Percentiles rank a stretch among this genome's conserved stretches.
Conservation (phyloP, 2,888 invertebrate species). For the Camptogramma bilineatum region DNA sequence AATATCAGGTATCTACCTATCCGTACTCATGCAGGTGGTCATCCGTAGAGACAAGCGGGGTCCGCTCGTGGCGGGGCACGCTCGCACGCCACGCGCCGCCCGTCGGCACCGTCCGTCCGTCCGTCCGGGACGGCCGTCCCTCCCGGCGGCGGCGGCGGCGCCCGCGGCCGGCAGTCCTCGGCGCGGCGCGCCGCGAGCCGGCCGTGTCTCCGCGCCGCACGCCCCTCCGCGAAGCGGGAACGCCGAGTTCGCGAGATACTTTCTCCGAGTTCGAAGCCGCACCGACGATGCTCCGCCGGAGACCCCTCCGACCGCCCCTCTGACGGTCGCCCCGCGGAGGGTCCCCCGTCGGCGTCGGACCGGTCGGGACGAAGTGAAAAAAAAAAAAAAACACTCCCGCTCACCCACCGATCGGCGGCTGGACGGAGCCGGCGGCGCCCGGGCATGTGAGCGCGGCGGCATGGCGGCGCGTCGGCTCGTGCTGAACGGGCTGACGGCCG, state of each 20-base stretch:
- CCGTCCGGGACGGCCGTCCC: background rate
- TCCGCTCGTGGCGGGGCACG: too few relatives aligned
- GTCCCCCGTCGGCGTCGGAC: background rate
- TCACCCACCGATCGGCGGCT: too few relatives aligned
- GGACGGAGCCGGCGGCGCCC: background rate
- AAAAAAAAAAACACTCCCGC: too few relatives aligned
- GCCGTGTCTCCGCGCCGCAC: slow-evolving; percentile 6
- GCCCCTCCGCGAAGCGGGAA: background rate
- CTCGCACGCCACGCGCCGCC: background rate
- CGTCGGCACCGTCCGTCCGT: too few relatives aligned
- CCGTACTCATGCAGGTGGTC: too few relatives aligned
- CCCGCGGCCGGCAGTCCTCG: background rate
- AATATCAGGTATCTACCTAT: too few relatives aligned
- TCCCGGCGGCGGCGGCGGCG: background rate
- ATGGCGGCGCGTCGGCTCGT: slow-evolving; percentile 67
- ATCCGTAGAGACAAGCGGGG: too few relatives aligned
- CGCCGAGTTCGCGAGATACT: background rate
- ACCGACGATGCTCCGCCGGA: too few relatives aligned
- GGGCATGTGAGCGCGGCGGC: slow-evolving; percentile 38
- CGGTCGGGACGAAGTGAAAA: too few relatives aligned
- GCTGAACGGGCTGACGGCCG: slow-evolving; percentile 78
- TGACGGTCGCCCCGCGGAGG: background rate
- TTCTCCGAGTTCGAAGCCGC: background rate
- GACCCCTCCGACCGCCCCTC: too few relatives aligned
- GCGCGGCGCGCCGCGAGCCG: slow-evolving; percentile 15